Conservation (phyloP, 1,140 invertebrate species). For the Zaprionus camerounensis region DNA sequence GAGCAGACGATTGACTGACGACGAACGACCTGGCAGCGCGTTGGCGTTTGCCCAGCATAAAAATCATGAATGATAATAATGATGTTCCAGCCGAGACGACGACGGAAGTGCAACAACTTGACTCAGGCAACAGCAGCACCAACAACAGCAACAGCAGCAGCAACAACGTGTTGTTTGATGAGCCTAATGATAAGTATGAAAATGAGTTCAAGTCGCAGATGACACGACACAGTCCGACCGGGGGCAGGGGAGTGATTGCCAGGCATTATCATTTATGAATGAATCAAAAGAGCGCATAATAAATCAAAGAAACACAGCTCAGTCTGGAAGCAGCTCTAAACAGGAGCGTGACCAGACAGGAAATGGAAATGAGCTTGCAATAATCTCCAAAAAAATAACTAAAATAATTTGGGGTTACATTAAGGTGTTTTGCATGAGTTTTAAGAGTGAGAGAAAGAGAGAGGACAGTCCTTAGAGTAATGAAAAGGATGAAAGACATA, state of each 20-base stretch:
- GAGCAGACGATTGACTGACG: slow-evolving; percentile 68
- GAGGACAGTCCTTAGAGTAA: too few species aligned
- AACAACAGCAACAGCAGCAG: slow-evolving; percentile 15
- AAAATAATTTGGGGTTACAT: not conserved
- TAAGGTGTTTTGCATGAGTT: not conserved
- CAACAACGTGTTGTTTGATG: slow-evolving; percentile 58
- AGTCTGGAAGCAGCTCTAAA: slow-evolving; percentile 21
- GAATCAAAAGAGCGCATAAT: slow-evolving; percentile 54
- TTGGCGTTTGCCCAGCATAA: slow-evolving; percentile 28
- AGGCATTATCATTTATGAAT: slow-evolving; percentile 69
- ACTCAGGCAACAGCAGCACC: slow-evolving; percentile 24
- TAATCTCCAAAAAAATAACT: slow-evolving; percentile 11
- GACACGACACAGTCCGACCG: slow-evolving; percentile 63
- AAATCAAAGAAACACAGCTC: slow-evolving; percentile 51
- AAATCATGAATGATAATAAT: slow-evolving; percentile 43
- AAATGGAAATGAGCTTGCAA: slow-evolving; percentile 54
- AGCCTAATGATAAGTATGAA: slow-evolving; percentile 72
- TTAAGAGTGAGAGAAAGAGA: not conserved
- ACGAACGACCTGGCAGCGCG: slow-evolving; percentile 18
- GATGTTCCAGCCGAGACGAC: slow-evolving; percentile 23
- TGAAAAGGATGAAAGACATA: too few species aligned
- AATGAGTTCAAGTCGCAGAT: slow-evolving; percentile 62
- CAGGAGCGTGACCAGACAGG: slow-evolving; percentile 47
- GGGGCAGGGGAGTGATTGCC: not conserved
- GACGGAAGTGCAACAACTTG: slow-evolving; percentile 49